Evolutionary conservation across 1,140 invertebrate species (phyloP).

Genomic region (Trinorchestia longiramus): DNA sequence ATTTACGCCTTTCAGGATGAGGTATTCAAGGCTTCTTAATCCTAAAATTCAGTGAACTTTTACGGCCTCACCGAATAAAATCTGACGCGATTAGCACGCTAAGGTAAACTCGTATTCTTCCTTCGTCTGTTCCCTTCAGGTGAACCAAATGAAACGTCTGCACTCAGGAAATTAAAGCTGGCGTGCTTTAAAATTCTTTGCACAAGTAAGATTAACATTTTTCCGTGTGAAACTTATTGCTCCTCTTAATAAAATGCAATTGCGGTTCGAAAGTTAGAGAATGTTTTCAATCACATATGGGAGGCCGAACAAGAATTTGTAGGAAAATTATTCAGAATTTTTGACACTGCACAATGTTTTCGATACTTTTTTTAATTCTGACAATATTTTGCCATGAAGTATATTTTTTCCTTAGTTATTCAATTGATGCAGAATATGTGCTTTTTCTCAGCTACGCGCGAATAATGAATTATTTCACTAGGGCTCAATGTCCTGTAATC

Average conservation of each 20-base stretch:
- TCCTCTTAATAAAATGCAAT: background rate
- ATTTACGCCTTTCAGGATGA: background rate
- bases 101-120: slow-evolving; percentile 1
- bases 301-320: too few species aligned
- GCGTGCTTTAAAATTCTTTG: background rate
- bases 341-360: too few species aligned
- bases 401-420: too few species aligned
- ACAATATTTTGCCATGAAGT: too few species aligned
- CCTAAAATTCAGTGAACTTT: background rate
- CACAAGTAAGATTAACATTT: background rate
- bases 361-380: too few species aligned
- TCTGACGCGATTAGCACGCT: background rate
- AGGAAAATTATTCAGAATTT: too few species aligned
- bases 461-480: too few species aligned
- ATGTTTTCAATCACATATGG: too few species aligned
- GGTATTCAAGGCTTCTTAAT: slow-evolving; percentile 7
- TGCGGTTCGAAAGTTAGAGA: background rate
- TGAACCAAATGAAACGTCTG: background rate
- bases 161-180: background rate
- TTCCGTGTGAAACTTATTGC: background rate
- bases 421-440: too few species aligned
- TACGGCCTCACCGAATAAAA: background rate
- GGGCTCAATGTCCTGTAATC: too few species aligned
- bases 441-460: too few species aligned
- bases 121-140: background rate